Percentiles rank a stretch among this genome's conserved stretches.
Conservation (phyloP, 2,797 vertebrate species). For the Garrulus glandarius region DNA sequence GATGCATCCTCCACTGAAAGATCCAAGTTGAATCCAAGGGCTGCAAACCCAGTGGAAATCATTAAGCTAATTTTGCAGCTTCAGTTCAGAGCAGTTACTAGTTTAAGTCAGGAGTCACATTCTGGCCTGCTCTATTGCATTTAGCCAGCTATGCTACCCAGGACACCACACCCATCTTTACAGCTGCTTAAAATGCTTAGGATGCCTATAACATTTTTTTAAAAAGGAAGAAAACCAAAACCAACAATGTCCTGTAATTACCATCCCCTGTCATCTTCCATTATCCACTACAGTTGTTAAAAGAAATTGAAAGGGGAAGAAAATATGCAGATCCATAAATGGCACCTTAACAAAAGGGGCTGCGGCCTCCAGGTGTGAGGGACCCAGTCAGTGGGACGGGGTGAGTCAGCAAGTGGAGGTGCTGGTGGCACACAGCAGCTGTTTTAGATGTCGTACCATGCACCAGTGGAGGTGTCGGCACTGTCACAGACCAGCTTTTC, state of each 20-base stretch:
- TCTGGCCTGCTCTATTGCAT: not conserved
- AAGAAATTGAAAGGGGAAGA: not conserved
- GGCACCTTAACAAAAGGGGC: not conserved
- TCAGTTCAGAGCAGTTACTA: not conserved
- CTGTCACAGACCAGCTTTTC: not conserved
- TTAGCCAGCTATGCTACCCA: not conserved
- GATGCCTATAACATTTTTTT: not conserved
- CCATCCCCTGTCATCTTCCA: not conserved
- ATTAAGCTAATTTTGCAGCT: not conserved
- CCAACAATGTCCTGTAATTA: not conserved
- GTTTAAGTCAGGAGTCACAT: not conserved
- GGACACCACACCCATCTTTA: not conserved
- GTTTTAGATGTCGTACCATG: not conserved
- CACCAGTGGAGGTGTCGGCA: not conserved
- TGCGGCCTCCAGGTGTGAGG: rapidly evolving
- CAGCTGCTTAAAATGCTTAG: conserved; percentile 30
- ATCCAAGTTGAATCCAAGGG: not conserved
- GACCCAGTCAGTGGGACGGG: not conserved
- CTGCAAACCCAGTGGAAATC: not conserved
- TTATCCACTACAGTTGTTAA: not conserved
- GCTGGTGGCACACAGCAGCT: not conserved
- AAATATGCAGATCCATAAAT: not conserved
- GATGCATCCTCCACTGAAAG: not conserved
- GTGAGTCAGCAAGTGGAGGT: not conserved
- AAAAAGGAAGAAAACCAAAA: not conserved